Percentiles rank a stretch among this genome's conserved stretches.
phyloP scores from a whole-genome alignment of 2,888 invertebrate species.

The Uloborus plumipes region DNA sequence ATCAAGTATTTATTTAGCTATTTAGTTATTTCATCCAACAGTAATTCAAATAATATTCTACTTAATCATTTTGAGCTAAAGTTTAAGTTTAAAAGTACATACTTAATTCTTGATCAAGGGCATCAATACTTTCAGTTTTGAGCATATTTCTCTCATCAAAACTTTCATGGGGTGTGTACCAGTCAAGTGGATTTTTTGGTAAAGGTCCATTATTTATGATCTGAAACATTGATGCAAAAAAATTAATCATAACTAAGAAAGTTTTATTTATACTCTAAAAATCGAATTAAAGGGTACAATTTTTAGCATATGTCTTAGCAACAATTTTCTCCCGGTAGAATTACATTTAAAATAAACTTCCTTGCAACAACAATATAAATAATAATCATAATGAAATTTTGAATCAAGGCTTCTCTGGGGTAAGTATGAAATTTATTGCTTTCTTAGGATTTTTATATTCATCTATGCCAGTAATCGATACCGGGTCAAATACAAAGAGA shows the following conservation, averaged over 20 bases:
- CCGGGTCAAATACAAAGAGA: no score
- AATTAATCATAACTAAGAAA: background rate
- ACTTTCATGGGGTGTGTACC: conserved; percentile 79
- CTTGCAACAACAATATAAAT: no score
- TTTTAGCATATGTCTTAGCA: background rate
- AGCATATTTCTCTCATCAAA: conserved; percentile 81
- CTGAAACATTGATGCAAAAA: conserved; percentile 38
- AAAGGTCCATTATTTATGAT: conserved; percentile 69
- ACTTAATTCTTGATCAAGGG: conserved; percentile 71
- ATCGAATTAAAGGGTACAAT: background rate
- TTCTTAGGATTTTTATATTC: no score
- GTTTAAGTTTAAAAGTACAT: background rate
- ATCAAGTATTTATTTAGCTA: no score
- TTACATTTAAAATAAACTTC: no score
- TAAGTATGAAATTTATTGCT: no score
- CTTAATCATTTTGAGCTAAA: no score
- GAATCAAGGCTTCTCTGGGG: no score
- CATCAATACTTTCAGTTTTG: conserved; percentile 71
- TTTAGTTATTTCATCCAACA: no score
- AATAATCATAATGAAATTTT: no score
- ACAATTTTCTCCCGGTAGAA: background rate
- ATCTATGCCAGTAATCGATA: no score
- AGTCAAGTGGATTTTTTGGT: conserved; percentile 69
- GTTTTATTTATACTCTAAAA: background rate
- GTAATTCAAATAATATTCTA: no score